Conservation (phyloP, 2,888 invertebrate genomes). For the Hermaeophaga mercurialis region DNA sequence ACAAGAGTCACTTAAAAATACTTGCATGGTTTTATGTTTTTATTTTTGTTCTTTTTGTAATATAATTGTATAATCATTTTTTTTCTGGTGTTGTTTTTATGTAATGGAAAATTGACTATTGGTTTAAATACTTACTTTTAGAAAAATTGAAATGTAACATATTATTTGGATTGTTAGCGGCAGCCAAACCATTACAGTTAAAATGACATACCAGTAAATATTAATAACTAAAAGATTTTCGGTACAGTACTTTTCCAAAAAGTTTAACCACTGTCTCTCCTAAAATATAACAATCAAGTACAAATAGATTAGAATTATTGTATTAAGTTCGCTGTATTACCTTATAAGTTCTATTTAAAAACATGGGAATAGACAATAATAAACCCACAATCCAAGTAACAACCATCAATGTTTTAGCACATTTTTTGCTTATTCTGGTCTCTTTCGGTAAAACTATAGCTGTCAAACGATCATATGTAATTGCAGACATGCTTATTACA, state of each 20-base stretch:
- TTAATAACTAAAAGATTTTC: constrained; percentile 69
- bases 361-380: constrained; percentile 68
- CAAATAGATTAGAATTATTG: too few relatives aligned
- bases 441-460: constrained; percentile 78
- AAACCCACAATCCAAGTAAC: constrained; percentile 71
- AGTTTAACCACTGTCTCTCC: constrained; percentile 77
- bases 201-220: constrained; percentile 79
- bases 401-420: constrained; percentile 68
- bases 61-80: too few relatives aligned
- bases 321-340: too few relatives aligned
- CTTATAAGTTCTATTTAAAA: constrained; percentile 66
- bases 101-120: too few relatives aligned
- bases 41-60: too few relatives aligned
- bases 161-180: constrained; percentile 75
- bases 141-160: constrained; percentile 74
- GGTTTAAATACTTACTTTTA: constrained; percentile 64
- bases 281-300: constrained; percentile 54
- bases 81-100: too few relatives aligned
- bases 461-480: constrained; percentile 82
- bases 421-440: constrained; percentile 68
- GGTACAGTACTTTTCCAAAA: constrained; percentile 75
- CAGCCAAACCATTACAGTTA: constrained; percentile 77
- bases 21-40: too few relatives aligned
- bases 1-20: too few relatives aligned
- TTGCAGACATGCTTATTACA: constrained; percentile 76